Base-by-base conservation (phyloP, 1,140 invertebrate genomes). In the Hyles euphorbiae region DNA sequence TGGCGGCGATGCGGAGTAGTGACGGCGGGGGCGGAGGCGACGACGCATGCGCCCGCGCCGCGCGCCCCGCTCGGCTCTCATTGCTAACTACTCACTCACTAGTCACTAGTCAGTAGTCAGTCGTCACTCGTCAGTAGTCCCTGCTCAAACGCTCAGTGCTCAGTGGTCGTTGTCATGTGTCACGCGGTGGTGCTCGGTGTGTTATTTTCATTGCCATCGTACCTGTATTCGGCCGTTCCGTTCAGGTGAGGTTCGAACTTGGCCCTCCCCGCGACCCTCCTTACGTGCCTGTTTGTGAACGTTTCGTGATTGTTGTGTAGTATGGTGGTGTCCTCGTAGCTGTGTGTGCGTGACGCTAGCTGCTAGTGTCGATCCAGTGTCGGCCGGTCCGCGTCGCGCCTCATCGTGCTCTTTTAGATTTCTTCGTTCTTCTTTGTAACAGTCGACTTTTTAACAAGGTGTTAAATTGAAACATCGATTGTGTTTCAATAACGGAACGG, bases 181-280 rank as follows among this genome's bases (percentile, higher is more conserved):
- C 82, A 85, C 70, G 79, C 82, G 58, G 78, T 87, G 56, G 84
- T 87, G 11, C 76, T 87, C 58, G 84, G 84, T 56, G 84, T 87
- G 60, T 65, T 87, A 62, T 78, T 87, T 67, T 87, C 84, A 56
- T 69, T 87, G 60, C 84, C 84, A 55, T 85, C 82, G 11, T 87
- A 86, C 58, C 60, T 87, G 50, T 87, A 87, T 66, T 79, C 84
- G 56, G 80, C 78, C 45, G 78, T 84, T 46, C 81, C 82, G 60
- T 87, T 84, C 83, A 87, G 83, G 84, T 87, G 78, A 86, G 79
- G 71, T 44, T 56, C 54, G 61, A 10, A 44, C 40, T 53, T 40
- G 34, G 59, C 45, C 32, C 44, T 50, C 53, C 47, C 49, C 45
- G 43, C 2, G 36, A 8, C 36, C 5, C 36, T 8, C 36, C 36